A percentile compares a stretch with the other conserved stretches of the same genome.
Conservation (phyloP, 2,888 invertebrate species). For the Cantharis rustica region DNA sequence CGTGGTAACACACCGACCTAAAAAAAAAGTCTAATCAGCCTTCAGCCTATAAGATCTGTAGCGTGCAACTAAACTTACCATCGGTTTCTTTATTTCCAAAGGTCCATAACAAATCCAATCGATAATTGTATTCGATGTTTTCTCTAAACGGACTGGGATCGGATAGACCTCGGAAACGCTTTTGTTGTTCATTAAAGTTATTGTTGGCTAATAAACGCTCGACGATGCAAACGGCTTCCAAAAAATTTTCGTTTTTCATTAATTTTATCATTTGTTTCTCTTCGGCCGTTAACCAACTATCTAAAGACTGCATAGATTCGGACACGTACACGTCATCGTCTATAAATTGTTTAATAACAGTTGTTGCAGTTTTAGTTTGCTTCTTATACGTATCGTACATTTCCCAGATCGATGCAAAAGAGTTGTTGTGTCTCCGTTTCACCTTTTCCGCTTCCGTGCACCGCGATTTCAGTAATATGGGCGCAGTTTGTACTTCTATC, state of each 20-base stretch:
- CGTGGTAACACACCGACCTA: slow-evolving; percentile 63
- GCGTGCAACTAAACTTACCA: slow-evolving; percentile 34
- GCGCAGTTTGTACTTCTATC: slow-evolving; percentile 74
- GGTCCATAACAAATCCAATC: slow-evolving; percentile 70
- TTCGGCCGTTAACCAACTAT: slow-evolving; percentile 42
- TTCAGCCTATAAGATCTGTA: too few species aligned
- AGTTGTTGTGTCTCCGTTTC: slow-evolving; percentile 61
- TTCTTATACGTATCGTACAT: slow-evolving; percentile 72
- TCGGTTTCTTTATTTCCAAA: slow-evolving; percentile 60
- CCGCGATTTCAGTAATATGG: slow-evolving; percentile 65
- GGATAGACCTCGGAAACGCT: slow-evolving; percentile 69
- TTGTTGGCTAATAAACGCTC: slow-evolving; percentile 76
- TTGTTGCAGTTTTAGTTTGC: slow-evolving; percentile 44
- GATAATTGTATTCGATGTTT: slow-evolving; percentile 70
- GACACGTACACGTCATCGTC: slow-evolving; percentile 34
- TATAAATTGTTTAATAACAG: slow-evolving; percentile 45
- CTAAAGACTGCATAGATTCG: slow-evolving; percentile 32
- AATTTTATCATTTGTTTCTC: slow-evolving; percentile 52
- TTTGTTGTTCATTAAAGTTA: slow-evolving; percentile 68
- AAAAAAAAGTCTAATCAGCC: too few species aligned
- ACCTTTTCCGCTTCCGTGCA: slow-evolving; percentile 64
- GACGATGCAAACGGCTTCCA: slow-evolving; percentile 67
- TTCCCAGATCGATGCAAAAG: slow-evolving; percentile 77
- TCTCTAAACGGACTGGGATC: slow-evolving; percentile 66
- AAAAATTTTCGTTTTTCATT: slow-evolving; percentile 56